Evolutionary conservation across 92 coral and sea anemone genomes (phyloP).

Genomic region (Nematostella vectensis): DNA sequence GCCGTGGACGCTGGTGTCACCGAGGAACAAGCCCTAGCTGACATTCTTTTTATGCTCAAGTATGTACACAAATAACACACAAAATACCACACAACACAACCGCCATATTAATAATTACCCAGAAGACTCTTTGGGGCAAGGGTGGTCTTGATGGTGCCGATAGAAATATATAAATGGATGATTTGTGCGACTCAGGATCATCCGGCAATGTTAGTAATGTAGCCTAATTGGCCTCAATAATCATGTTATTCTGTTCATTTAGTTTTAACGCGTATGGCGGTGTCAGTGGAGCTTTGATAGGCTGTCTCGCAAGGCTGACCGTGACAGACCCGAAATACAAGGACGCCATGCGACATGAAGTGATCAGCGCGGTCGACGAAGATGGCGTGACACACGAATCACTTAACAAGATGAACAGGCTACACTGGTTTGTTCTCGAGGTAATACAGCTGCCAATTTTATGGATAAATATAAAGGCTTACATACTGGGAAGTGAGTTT

Average conservation of each 20-base stretch:
- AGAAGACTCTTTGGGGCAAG: background rate
- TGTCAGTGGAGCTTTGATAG: conserved; percentile 42
- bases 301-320: conserved; percentile 54
- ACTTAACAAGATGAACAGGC: conserved; percentile 42
- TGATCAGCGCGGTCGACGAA: conserved; percentile 28
- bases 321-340: conserved; percentile 31
- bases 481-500: background rate
- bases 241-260: too few species aligned
- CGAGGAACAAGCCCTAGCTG: conserved; percentile 66
- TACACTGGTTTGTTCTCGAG: conserved; percentile 53
- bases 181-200: too few species aligned
- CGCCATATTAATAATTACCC: background rate
- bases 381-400: conserved; percentile 37
- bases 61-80: conserved; percentile 6
- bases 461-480: too few species aligned
- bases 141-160: too few species aligned
- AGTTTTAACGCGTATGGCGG: conserved; percentile 84
- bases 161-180: too few species aligned
- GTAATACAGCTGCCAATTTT: conserved; percentile 8
- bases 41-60: conserved; percentile 71
- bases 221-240: too few species aligned
- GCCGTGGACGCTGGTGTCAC: conserved; percentile 49
- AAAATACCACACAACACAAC: background rate
- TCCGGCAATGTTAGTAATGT: too few species aligned
- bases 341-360: conserved; percentile 43